Base-by-base conservation (phyloP, 2,797 vertebrate genomes). In the Furcifer pardalis region DNA sequence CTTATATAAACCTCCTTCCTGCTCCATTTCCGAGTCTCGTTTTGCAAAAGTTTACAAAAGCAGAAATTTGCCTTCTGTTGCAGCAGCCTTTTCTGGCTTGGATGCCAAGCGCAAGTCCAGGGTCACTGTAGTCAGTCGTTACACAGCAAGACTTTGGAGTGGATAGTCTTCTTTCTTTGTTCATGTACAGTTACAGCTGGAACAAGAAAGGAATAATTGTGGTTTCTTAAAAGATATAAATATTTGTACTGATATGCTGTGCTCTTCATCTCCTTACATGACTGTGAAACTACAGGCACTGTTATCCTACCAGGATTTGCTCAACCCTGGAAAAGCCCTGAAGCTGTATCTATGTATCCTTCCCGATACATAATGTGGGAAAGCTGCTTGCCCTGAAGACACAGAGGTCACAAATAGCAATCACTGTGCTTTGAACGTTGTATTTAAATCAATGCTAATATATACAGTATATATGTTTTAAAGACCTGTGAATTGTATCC, bases 1-100 rank as follows among this genome's bases (percentile, higher is more conserved):
- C 97, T 99, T 90, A 99, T 99, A 90, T 99, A 94, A 97, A 7
- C 73, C 86, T 81, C 85, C 30, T 56, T 19, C 52, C 52, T 21
- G 5, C 71, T 84, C 87, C 66, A n/a, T 5, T 60, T 42, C 59
- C 13, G 44, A 87, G 84, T 87, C 86, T 78, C 30, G 30, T 32
- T 79, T 68, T 76, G 13, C 86, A 89, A 72, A 88, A 86, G 85
- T 91, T 94, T 91, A 90, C 92, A 89, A 87, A 79, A 77, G 75
- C 79, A 75, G 78, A 79, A 32, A 42, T 4, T 49, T 81, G 84
- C 73, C 73, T 86, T 77, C 84, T 1, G 32, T 7, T 76, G 30
- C 49, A 75, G 44, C 71, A 49, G 40, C 46, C 15, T 52, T 56
- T 56, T 91, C 7, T 76, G 79, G 52, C 9, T 4, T 59, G 42